A percentile compares a stretch with the other conserved stretches of the same genome.
phyloP scores from a whole-genome alignment of 1,140 invertebrate species.

The Bombus difficillimus region DNA sequence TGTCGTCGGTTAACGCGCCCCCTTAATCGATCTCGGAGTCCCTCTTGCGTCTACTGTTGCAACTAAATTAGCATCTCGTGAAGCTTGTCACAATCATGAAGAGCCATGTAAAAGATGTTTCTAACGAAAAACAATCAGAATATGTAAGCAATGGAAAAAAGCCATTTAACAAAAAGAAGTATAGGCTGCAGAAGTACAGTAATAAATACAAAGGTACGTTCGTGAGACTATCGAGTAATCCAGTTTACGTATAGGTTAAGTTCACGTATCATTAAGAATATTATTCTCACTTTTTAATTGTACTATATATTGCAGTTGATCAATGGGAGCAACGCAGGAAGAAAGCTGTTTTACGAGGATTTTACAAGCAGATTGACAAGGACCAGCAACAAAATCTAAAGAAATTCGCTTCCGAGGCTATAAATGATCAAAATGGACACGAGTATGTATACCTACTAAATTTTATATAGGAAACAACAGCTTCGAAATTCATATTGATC shows the following conservation, averaged over 20 bases:
- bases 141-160: not conserved
- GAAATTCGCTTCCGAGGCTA: conserved; percentile 13
- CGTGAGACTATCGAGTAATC: too few relatives aligned
- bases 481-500: not conserved
- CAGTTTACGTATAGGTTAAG: conserved; percentile 62
- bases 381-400: conserved; percentile 67
- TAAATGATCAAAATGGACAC: not conserved
- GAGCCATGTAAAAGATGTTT: not conserved
- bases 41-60: conserved; percentile 18
- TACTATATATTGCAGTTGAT: conserved; percentile 77
- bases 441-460: conserved; percentile 30
- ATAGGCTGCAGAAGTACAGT: conserved; percentile 86
- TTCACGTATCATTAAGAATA: conserved; percentile 9
- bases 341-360: conserved; percentile 82
- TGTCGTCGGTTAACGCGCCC: conserved; percentile 22
- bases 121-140: not conserved
- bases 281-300: conserved; percentile 23
- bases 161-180: conserved; percentile 86
- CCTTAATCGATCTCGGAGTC: conserved; percentile 14
- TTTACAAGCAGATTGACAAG: conserved; percentile 84
- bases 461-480: not conserved
- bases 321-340: conserved; percentile 86
- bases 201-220: conserved; percentile 85
- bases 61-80: conserved; percentile 13
- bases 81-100: conserved; percentile 30